Percentiles rank a stretch among this genome's conserved stretches.
Conservation (phyloP, 2,888 invertebrate genomes). For the Smittia aterrima region DNA sequence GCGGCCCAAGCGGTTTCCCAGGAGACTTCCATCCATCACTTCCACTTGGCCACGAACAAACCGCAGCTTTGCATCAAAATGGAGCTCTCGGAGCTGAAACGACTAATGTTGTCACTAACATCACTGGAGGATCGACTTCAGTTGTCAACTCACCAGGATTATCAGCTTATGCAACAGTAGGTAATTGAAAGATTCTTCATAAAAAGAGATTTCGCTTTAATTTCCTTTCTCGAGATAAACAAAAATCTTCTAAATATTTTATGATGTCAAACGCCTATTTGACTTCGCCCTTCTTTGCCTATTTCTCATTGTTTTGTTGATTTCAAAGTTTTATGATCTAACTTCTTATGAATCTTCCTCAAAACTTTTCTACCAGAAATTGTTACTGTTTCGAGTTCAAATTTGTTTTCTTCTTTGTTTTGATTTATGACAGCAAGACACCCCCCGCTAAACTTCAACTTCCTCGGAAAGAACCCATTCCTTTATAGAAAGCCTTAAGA, state of each 20-base stretch:
- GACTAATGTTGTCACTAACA: not conserved
- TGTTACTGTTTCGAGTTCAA: too few relatives aligned
- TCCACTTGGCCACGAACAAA: conserved; percentile 29
- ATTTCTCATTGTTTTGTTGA: too few relatives aligned
- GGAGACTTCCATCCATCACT: conserved; percentile 43
- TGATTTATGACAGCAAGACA: conserved; percentile 15
- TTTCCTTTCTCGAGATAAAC: conserved; percentile 34
- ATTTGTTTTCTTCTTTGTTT: too few relatives aligned
- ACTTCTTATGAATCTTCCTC: too few relatives aligned
- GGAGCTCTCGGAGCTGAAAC: conserved; percentile 34
- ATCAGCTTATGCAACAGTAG: conserved; percentile 23
- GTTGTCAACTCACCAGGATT: conserved; percentile 6
- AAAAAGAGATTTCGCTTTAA: not conserved
- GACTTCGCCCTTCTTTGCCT: too few relatives aligned
- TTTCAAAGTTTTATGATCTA: too few relatives aligned
- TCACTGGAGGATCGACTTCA: not conserved
- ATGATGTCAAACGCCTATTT: too few relatives aligned
- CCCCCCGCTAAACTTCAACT: conserved; percentile 33
- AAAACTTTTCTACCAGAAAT: too few relatives aligned
- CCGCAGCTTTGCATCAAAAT: conserved; percentile 30
- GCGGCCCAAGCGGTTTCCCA: conserved; percentile 46
- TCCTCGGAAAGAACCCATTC: conserved; percentile 32
- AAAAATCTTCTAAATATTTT: too few relatives aligned
- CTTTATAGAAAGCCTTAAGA: conserved; percentile 37
- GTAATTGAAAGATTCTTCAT: conserved; percentile 16